A percentile compares a stretch with the other conserved stretches of the same genome.
Conservation (phyloP, 2,888 invertebrate species). For the Nemurella pictetii region DNA sequence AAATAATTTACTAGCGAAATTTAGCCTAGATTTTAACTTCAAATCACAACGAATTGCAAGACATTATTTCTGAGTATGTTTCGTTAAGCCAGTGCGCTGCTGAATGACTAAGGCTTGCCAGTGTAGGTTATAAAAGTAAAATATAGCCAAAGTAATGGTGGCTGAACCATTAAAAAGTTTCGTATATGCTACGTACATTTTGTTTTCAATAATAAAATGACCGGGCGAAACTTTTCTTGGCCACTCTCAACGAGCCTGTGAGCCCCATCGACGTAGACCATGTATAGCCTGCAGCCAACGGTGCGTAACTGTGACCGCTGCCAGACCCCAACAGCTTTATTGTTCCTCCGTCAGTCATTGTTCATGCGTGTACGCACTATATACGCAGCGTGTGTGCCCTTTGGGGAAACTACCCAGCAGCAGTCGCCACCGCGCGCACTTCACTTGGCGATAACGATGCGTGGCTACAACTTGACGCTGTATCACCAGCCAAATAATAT, state of each 20-base stretch:
- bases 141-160: not conserved
- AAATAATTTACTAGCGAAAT: not conserved
- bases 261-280: not conserved
- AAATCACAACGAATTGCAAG: not conserved
- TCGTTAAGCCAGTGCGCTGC: not conserved
- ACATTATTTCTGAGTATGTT: not conserved
- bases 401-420: not conserved
- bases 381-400: constrained; percentile 1
- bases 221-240: constrained; percentile 13
- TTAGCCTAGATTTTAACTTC: not conserved
- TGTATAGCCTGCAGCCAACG: not conserved
- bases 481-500: constrained; percentile 1
- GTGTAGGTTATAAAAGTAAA: not conserved
- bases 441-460: not conserved
- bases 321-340: constrained; percentile 18
- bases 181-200: not conserved
- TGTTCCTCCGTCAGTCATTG: constrained; percentile 9
- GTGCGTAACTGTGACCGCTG: not conserved
- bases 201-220: not conserved
- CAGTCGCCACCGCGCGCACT: not conserved
- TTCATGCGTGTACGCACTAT: not conserved
- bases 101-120: not conserved
- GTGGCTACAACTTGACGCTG: not conserved
- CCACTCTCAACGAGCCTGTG: not conserved
- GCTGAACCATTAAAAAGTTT: not conserved